Evolutionary conservation across 2,113 vertebrate genomes (phyloP).

Genomic region (Pachyramphus minor): DNA sequence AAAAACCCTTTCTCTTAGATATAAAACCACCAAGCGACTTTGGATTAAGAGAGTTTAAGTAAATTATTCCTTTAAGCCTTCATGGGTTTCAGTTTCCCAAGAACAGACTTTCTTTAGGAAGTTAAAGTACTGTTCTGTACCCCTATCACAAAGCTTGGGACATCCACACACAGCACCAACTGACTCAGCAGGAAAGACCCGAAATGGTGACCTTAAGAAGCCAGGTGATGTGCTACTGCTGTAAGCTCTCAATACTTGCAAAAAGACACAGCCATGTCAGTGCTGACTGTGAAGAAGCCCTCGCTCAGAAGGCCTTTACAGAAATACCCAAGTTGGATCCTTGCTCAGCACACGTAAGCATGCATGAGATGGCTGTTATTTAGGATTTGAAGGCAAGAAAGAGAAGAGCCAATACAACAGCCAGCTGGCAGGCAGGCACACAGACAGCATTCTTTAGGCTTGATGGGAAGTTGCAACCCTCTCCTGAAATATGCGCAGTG

Average conservation of each 20-base stretch:
- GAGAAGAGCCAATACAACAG: not conserved
- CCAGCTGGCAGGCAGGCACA: not conserved
- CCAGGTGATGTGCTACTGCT: not conserved
- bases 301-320: not conserved
- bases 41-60: not conserved
- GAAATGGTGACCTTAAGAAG: not conserved
- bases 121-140: not conserved
- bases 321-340: not conserved
- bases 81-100: not conserved
- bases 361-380: not conserved
- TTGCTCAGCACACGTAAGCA: not conserved
- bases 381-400: not conserved
- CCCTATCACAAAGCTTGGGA: not conserved
- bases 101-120: not conserved
- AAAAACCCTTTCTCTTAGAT: not conserved
- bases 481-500: not conserved
- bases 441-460: not conserved
- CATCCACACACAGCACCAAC: not conserved
- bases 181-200: not conserved
- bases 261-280: not conserved
- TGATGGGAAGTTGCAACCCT: not conserved
- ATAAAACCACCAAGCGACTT: not conserved
- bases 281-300: accelerated
- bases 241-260: not conserved
- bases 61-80: not conserved